phyloP scores from a whole-genome alignment of 53 echinoderm and acorn worm species.

The Paracentrotus lividus region DNA sequence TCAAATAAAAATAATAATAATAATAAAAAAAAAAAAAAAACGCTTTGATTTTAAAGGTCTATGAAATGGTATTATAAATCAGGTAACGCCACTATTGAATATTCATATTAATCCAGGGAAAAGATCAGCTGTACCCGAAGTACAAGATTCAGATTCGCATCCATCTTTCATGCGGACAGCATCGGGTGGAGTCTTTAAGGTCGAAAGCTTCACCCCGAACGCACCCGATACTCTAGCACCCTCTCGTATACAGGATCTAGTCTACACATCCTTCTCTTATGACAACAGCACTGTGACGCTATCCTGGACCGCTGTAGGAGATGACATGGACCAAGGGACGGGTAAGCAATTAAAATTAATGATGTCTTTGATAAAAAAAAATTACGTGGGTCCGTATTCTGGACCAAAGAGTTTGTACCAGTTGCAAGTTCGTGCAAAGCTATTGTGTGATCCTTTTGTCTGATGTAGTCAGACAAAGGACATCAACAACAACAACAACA shows the following conservation, averaged over 20 bases:
- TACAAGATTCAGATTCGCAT: background rate
- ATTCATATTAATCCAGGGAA: background rate
- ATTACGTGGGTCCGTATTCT: background rate
- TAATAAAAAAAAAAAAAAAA: no score
- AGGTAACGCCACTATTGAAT: background rate
- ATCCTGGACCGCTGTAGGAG: slow-evolving; percentile 59
- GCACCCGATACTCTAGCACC: slow-evolving; percentile 17
- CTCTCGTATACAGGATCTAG: slow-evolving; percentile 48
- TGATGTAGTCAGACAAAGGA: no score
- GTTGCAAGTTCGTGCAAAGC: no score
- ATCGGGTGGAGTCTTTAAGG: background rate
- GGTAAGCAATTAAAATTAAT: slow-evolving; percentile 40
- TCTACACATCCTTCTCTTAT: slow-evolving; percentile 14
- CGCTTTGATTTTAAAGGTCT: no score
- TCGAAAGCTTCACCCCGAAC: background rate
- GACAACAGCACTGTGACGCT: slow-evolving; percentile 57
- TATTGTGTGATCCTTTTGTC: no score
- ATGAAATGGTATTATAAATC: background rate
- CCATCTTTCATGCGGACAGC: background rate
- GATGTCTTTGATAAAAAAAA: no score
- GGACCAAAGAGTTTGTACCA: background rate
- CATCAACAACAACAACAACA: no score
- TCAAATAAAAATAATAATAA: no score
- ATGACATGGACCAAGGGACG: slow-evolving; percentile 56
- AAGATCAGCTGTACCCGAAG: background rate